Evolutionary conservation across 2,888 invertebrate genomes (phyloP).

Genomic region (Polietes domitor): DNA sequence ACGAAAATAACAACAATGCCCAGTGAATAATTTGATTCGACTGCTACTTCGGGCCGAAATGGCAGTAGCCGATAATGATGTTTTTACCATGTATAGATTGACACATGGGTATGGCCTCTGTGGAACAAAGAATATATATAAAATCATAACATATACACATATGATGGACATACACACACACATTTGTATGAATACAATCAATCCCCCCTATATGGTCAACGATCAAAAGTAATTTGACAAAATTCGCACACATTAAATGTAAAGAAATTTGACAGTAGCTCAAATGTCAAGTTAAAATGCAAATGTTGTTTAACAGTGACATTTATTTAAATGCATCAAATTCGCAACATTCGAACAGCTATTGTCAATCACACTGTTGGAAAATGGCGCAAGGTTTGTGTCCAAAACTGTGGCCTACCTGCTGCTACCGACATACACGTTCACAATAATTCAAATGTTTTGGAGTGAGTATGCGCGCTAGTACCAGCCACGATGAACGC

Average conservation of each 20-base stretch:
- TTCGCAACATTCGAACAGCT: constrained; percentile 37
- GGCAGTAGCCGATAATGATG: constrained; percentile 41
- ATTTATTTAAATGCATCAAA: constrained; percentile 63
- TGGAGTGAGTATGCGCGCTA: constrained; percentile 33
- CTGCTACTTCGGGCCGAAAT: not conserved
- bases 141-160: constrained; percentile 12
- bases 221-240: constrained; percentile 66
- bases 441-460: constrained; percentile 60
- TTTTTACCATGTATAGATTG: constrained; percentile 39
- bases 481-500: constrained; percentile 23
- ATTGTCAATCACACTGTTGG: constrained; percentile 60
- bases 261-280: constrained; percentile 62
- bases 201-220: constrained; percentile 51
- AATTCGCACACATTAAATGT: constrained; percentile 62
- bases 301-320: constrained; percentile 60
- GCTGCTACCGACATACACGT: constrained; percentile 27
- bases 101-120: constrained; percentile 56
- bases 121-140: constrained; percentile 41
- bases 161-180: not conserved
- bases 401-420: not conserved
- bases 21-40: not conserved
- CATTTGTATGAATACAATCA: too few relatives aligned
- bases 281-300: constrained; percentile 66
- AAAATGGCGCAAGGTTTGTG: constrained; percentile 64
- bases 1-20: constrained; percentile 30